A percentile compares a stretch with the other conserved stretches of the same genome.
Evolutionary conservation across 2,888 invertebrate genomes (phyloP).

Genomic region (Plebejus melissa): DNA sequence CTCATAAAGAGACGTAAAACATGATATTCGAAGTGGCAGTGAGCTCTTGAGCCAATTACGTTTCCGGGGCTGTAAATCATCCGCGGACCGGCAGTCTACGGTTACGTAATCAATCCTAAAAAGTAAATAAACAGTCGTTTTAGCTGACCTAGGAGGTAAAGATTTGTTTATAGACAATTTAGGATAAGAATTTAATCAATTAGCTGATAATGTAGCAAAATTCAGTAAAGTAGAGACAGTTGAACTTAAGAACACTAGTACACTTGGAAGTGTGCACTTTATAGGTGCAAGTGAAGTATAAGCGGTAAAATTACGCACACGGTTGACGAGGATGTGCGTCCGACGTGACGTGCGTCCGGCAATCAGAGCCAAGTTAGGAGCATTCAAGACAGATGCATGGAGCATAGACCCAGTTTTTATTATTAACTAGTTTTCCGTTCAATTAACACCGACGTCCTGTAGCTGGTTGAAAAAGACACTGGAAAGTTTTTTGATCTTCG

Average conservation of each 20-base stretch:
- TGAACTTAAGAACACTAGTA: not conserved
- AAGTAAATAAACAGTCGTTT: constrained; percentile 54
- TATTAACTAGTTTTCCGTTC: constrained; percentile 29
- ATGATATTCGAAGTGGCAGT: not conserved
- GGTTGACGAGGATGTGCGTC: constrained; percentile 65
- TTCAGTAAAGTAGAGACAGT: not conserved
- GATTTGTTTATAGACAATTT: not conserved
- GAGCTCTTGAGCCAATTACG: constrained; percentile 35
- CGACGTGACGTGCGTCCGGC: constrained; percentile 66
- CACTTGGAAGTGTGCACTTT: not conserved
- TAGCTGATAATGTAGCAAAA: not conserved
- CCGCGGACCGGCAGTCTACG: constrained; percentile 41
- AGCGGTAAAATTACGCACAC: constrained; percentile 59
- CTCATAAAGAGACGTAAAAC: constrained; percentile 10
- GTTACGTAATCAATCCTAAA: constrained; percentile 56
- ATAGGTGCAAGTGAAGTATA: constrained; percentile 43
- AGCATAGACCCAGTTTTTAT: constrained; percentile 26
- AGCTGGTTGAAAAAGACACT: not conserved
- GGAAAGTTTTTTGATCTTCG: not conserved
- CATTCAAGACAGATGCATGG: constrained; percentile 35
- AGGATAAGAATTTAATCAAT: not conserved
- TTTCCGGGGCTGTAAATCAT: constrained; percentile 46
- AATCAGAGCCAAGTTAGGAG: constrained; percentile 53
- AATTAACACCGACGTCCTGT: not conserved
- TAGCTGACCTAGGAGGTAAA: constrained; percentile 34